These are phyloP conservation scores for Caenorhabditis plicata DNA, from an alignment of 2,888 invertebrate species.

Conservation along the genomic window DNA sequence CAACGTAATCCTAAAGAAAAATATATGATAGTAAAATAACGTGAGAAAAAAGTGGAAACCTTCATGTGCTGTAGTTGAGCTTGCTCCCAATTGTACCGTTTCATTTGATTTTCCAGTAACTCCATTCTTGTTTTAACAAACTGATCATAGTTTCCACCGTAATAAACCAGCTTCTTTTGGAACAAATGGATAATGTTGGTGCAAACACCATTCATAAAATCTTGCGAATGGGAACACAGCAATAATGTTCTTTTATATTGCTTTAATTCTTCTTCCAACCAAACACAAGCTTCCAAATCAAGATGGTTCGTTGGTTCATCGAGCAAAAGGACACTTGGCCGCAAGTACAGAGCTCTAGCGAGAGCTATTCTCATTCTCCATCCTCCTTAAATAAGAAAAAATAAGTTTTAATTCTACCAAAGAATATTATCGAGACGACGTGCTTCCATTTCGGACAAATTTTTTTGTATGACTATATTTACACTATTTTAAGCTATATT, in stretches of 20 bases:
- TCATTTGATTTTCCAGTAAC: constrained; percentile 94
- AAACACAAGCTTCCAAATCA: constrained; percentile 92
- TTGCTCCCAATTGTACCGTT: constrained; percentile 99
- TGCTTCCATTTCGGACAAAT: not conserved
- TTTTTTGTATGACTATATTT: no score
- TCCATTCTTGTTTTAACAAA: constrained; percentile 91
- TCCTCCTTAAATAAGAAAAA: constrained; percentile 67
- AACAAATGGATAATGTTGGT: constrained; percentile 91
- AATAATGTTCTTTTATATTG: constrained; percentile 93
- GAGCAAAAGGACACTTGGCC: constrained; percentile 71
- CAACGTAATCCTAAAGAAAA: constrained; percentile 99
- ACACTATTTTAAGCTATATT: no score
- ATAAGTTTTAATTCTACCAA: not conserved
- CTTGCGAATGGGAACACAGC: constrained; percentile 96
- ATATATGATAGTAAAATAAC: no score
- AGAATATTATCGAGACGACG: not conserved
- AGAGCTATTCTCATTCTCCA: constrained; percentile 74
- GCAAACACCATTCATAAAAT: constrained; percentile 93
- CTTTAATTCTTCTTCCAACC: constrained; percentile 96
- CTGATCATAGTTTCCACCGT: constrained; percentile 91
- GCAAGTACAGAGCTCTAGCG: constrained; percentile 71
- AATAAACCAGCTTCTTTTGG: constrained; percentile 88
- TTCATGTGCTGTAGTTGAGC: constrained; percentile 99
- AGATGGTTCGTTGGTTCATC: constrained; percentile 73
- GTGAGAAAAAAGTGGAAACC: no score